A percentile compares a stretch with the other conserved stretches of the same genome.
Evolutionary conservation across 1,140 invertebrate species (phyloP).

Genomic region (Epicauta chinensis): DNA sequence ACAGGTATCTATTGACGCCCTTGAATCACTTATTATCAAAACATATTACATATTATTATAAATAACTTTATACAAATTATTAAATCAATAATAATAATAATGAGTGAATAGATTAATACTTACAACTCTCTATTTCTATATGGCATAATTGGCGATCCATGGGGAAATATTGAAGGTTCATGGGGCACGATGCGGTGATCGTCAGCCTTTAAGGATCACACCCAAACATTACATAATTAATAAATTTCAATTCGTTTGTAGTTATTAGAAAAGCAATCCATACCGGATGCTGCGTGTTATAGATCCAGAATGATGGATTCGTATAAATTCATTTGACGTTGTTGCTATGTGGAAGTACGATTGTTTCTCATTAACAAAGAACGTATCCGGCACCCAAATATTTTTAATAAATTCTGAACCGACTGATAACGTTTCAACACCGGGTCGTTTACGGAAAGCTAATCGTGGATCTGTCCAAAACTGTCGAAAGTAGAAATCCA

Average conservation of each 20-base stretch:
- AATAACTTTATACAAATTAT: constrained; percentile 1
- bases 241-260: neutral
- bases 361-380: constrained; percentile 98
- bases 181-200: constrained; percentile 94
- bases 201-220: constrained; percentile 76
- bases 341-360: constrained; percentile 97
- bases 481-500: constrained; percentile 99
- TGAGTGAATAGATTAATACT: constrained; percentile 51
- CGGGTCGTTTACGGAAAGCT: constrained; percentile 78
- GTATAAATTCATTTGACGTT: constrained; percentile 94
- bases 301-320: constrained; percentile 89
- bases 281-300: constrained; percentile 94
- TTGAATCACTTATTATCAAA: constrained; percentile 11
- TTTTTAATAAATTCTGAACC: constrained; percentile 94
- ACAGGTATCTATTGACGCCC: constrained; percentile 40
- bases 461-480: constrained; percentile 95
- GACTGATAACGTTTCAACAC: constrained; percentile 82
- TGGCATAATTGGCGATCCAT: constrained; percentile 96
- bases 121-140: constrained; percentile 98
- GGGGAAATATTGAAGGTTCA: constrained; percentile 96
- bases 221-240: neutral
- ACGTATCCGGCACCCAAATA: constrained; percentile 98
- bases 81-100: constrained; percentile 3
- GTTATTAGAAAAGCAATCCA: constrained; percentile 42
- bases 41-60: constrained; percentile 10